These are phyloP conservation scores for Sebastes aleutianus DNA, from an alignment of 2,797 vertebrate species.

Conservation along the genomic window DNA sequence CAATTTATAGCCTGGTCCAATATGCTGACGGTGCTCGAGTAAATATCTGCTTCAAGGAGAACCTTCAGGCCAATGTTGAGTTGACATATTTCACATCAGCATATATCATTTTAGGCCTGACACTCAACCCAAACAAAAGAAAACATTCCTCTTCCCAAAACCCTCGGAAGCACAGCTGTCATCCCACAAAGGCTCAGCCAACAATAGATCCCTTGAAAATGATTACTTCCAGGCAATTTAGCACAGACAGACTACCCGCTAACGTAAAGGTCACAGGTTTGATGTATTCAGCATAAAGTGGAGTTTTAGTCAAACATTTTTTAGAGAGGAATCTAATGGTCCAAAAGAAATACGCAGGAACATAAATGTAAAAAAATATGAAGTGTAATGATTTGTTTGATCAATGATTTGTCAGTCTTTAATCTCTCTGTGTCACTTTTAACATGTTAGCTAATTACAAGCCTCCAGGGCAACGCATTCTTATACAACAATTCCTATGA, in stretches of 20 bases:
- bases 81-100: constrained; percentile 61
- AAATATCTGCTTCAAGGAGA: constrained; percentile 49
- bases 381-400: neutral
- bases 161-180: constrained; percentile 9
- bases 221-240: constrained; percentile 35
- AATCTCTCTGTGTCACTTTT: neutral
- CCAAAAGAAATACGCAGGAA: neutral
- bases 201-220: constrained; percentile 24
- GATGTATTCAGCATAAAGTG: neutral
- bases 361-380: neutral
- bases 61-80: constrained; percentile 46
- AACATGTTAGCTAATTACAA: neutral
- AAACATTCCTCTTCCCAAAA: constrained; percentile 13
- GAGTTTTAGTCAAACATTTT: neutral
- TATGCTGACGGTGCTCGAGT: constrained; percentile 58
- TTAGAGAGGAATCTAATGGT: neutral
- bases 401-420: neutral
- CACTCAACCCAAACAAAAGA: constrained; percentile 35
- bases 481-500: too few relatives aligned
- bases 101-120: constrained; percentile 43
- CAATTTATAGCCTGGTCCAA: constrained; percentile 37
- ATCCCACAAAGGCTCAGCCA: constrained; percentile 18
- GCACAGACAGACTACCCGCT: neutral
- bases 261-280: constrained; percentile 32
- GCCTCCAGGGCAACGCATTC: too few relatives aligned